A percentile compares a stretch with the other conserved stretches of the same genome.
phyloP scores from a whole-genome alignment of 2,888 invertebrate genomes.

The Diabrotica balteata region DNA sequence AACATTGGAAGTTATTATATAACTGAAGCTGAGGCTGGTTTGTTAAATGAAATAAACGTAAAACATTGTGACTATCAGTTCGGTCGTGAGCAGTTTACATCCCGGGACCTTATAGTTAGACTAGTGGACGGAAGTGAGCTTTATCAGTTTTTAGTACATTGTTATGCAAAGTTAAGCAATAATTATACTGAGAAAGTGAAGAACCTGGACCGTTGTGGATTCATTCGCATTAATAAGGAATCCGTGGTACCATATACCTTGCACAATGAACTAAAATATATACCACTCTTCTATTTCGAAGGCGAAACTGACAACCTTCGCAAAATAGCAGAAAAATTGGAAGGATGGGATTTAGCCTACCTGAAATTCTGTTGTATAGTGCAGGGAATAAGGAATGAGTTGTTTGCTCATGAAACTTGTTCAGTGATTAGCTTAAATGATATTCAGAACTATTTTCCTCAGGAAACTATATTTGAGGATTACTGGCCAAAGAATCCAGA shows the following conservation, averaged over 20 bases:
- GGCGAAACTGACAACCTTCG: conserved; percentile 92
- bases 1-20: conserved; percentile 93
- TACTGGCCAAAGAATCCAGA: conserved; percentile 93
- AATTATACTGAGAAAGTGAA: conserved; percentile 66
- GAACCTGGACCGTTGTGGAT: conserved; percentile 83
- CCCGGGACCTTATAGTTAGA: conserved; percentile 88
- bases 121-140: conserved; percentile 89
- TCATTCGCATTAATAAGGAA: conserved; percentile 90
- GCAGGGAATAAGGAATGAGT: conserved; percentile 88
- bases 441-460: conserved; percentile 89
- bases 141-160: conserved; percentile 88
- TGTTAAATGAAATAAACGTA: conserved; percentile 91
- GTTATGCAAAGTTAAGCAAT: conserved; percentile 82
- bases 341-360: conserved; percentile 92
- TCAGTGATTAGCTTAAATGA: conserved; percentile 89
- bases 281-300: conserved; percentile 89
- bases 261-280: conserved; percentile 82
- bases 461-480: conserved; percentile 88
- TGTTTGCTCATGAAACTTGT: conserved; percentile 90
- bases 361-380: conserved; percentile 94
- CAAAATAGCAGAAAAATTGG: conserved; percentile 83
- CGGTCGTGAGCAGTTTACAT: conserved; percentile 86
- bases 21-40: conserved; percentile 86
- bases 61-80: conserved; percentile 92
- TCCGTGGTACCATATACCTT: conserved; percentile 93